A percentile compares a stretch with the other conserved stretches of the same genome.
Conservation (phyloP, 2,888 invertebrate genomes). For the Octonoba sinensis region DNA sequence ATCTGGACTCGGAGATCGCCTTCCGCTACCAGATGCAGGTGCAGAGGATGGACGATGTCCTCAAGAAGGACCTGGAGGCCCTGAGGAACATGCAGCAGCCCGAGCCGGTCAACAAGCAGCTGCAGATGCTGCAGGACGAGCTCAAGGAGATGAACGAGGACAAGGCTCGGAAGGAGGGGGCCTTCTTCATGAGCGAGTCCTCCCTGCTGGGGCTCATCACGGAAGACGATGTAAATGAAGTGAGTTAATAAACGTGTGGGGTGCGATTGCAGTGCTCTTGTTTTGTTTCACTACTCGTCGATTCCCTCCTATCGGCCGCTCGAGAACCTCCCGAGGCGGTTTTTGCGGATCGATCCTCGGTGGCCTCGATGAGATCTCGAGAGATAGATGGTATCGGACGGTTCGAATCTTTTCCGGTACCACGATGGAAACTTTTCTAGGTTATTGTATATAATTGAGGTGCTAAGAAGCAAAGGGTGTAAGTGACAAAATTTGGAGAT, state of each 20-base stretch:
- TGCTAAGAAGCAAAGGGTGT: too few relatives aligned
- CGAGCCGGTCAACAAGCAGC: slow-evolving; percentile 52
- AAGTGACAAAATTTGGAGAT: too few relatives aligned
- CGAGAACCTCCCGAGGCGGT: too few relatives aligned
- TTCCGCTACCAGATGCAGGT: slow-evolving; percentile 49
- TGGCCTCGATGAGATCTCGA: too few relatives aligned
- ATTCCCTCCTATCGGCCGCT: too few relatives aligned
- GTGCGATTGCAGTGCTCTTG: neutral
- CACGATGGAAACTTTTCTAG: too few relatives aligned
- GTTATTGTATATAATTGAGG: too few relatives aligned
- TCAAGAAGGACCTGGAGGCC: slow-evolving; percentile 53
- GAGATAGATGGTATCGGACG: too few relatives aligned
- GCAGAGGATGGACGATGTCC: slow-evolving; percentile 42
- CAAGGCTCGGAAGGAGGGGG: slow-evolving; percentile 4
- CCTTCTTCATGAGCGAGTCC: slow-evolving; percentile 30
- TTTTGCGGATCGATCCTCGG: too few relatives aligned
- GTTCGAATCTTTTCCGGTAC: too few relatives aligned
- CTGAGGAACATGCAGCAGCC: slow-evolving; percentile 57
- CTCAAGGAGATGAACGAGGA: slow-evolving; percentile 30
- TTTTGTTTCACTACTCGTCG: neutral
- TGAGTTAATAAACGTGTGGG: slow-evolving; percentile 12
- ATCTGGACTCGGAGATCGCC: slow-evolving; percentile 39
- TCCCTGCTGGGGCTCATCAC: slow-evolving; percentile 41
- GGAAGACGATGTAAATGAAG: slow-evolving; percentile 47
- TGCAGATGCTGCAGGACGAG: slow-evolving; percentile 45